These are phyloP conservation scores for Heliconius eleuchia DNA, from an alignment of 1,140 invertebrate genomes.

Conservation along the genomic window DNA sequence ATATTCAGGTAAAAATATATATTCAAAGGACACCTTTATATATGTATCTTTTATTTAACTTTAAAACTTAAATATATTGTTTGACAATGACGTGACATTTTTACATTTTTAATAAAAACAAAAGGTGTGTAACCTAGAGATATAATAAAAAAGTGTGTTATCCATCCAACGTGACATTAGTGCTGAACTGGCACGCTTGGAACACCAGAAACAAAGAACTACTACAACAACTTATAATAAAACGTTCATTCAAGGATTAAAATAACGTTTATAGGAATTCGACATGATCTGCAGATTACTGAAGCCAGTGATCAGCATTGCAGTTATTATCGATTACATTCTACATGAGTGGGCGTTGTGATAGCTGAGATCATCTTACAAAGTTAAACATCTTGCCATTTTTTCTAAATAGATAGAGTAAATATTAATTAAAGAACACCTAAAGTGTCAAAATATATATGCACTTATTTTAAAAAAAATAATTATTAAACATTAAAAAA, in stretches of 20 bases:
- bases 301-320: conserved; percentile 26
- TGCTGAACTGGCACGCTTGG: no score
- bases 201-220: no score
- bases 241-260: background rate
- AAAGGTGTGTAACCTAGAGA: no score
- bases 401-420: background rate
- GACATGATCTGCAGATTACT: conserved; percentile 11
- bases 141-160: no score
- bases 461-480: background rate
- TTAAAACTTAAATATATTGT: background rate
- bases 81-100: background rate
- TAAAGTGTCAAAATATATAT: background rate
- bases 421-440: background rate
- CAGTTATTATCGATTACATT: conserved; percentile 35
- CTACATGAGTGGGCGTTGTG: conserved; percentile 32
- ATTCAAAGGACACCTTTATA: no score
- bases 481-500: background rate
- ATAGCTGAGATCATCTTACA: conserved; percentile 28
- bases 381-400: conserved; percentile 18
- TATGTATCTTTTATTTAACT: background rate
- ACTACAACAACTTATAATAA: background rate
- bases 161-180: no score
- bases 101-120: no score
- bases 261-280: background rate
- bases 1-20: no score